Base-by-base conservation (phyloP, 1,140 invertebrate species). In the Diorhabda elongata region DNA sequence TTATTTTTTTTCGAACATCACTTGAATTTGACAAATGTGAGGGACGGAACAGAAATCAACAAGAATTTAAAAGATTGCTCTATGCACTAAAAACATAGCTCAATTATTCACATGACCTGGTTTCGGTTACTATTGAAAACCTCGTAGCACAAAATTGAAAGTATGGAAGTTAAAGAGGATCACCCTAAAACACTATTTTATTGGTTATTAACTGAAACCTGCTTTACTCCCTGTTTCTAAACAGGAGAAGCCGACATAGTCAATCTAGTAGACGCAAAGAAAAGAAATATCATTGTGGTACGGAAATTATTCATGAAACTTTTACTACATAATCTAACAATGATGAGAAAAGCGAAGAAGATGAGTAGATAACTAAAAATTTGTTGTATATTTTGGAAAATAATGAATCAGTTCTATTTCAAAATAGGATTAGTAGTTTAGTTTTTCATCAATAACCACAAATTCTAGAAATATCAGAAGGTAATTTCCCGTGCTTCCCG, bases 321-420 rank as follows among this genome's bases (percentile, higher is more conserved):
- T 9, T 58, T n/a, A 5, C 9, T 58, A 26, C 57, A 58, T 4
- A 58, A 58, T 26, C 57, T 11, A 58, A 58, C 9, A 11, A 58
- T 58, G 57, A 58, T 58, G 57, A 58, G 57, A 26, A 58, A 58
- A 58, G 57, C 9, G 9, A 58, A 58, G 9, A 58, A 58, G 57
- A 11, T 11, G 11, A 11, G 11, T 11, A 11, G 11, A 58, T 4
- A 3, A 58, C n/a, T 58, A 8, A 58, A 2, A 11, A 58, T 11
- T 58, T n/a, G 9, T 58, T 58, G 4, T 11, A 9, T 3, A 26
- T 11, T 58, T 58, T 58, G 1, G 1, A 26, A 26, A 26, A 26
- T 1, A 26, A 26, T 1, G 26, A 26, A 26, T 26, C 26, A 26
- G 26, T 26, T 26, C 26, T 26, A 26, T 26, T 26, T 26, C 26